Base-by-base conservation (phyloP, 2,113 vertebrate genomes). In the Camelus bactrianus region DNA sequence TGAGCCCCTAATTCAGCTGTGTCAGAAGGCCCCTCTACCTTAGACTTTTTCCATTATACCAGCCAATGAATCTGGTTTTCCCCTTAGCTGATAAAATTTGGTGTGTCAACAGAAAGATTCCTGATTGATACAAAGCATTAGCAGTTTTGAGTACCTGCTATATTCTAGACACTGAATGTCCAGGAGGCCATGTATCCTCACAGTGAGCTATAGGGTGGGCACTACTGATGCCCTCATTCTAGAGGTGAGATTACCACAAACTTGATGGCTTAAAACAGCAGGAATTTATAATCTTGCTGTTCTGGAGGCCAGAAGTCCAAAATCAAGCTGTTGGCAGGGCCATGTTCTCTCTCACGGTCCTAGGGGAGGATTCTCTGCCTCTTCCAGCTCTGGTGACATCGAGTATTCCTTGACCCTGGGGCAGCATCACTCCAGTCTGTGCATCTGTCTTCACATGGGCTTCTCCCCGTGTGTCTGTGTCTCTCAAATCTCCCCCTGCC, bases 21-120 rank as follows among this genome's bases (percentile, higher is more conserved):
- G 70, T 89, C 50, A 72, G 75, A 89, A 88, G 84, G 30, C 54
- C 30, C 12, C 32, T 70, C 56, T 60, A 35, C 58, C 50, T 38
- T 83, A 15, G 38, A 93, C 46, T 93, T 79, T 79, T 89, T 73
- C 69, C 13, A 6, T 94, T 83, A 80, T 11, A 80, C 26, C 64
- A 93, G 88, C 19, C n/a, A 83, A 20, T 80, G 46, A 72, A 14
- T 79, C 56, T 75, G 54, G 11, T 84, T 97, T 93, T 70, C 35
- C 50, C 26, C 86, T 79, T 89, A 80, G 73, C 58, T 56, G 52
- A 65, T 94, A 92, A 92, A 80, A 58, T 60, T 87, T 79, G 60
- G 67, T 30, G 95, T 96, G 30, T 83, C 54, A 56, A n/a, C 35
- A 46, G 35, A 94, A 54, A 60, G 73, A 87, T 79, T 89, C 50